Evolutionary conservation across 2,888 invertebrate species (phyloP).

Genomic region (Orgyia antiqua): DNA sequence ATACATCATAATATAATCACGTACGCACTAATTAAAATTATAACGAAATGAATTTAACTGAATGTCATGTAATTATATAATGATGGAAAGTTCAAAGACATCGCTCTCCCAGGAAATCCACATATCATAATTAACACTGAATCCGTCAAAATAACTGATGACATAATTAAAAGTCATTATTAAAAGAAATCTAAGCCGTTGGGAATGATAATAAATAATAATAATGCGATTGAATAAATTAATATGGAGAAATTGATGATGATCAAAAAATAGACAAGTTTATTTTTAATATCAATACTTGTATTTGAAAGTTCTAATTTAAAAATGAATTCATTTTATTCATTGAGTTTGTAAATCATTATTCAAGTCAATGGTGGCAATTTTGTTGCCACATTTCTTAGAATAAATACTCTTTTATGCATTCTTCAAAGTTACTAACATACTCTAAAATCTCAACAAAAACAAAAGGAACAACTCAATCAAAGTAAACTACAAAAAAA

Average conservation of each 20-base stretch:
- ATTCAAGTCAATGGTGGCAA: too few species aligned
- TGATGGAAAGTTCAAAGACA: slow-evolving; percentile 20
- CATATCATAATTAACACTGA: slow-evolving; percentile 24
- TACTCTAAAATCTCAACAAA: too few species aligned
- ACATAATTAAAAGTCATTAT: slow-evolving; percentile 19
- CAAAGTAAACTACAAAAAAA: too few species aligned
- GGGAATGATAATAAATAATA: slow-evolving; percentile 17
- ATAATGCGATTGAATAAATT: slow-evolving; percentile 16
- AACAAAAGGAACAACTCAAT: too few species aligned
- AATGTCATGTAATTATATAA: slow-evolving; percentile 20
- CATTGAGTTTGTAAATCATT: too few species aligned
- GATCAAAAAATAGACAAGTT: slow-evolving; percentile 6
- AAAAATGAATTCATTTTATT: slow-evolving; percentile 10
- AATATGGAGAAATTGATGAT: slow-evolving; percentile 10
- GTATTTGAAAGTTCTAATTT: slow-evolving; percentile 15
- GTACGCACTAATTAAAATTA: slow-evolving; percentile 19
- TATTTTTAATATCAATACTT: slow-evolving; percentile 11
- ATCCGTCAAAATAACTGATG: slow-evolving; percentile 26
- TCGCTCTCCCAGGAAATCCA: slow-evolving; percentile 18
- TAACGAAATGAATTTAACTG: too few species aligned
- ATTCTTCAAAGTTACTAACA: too few species aligned
- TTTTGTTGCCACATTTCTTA: too few species aligned
- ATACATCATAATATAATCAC: slow-evolving; percentile 6
- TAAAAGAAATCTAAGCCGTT: slow-evolving; percentile 15
- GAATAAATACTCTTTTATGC: too few species aligned